Base-by-base conservation (phyloP, 1,140 invertebrate species). In the Megalopta genalis region DNA sequence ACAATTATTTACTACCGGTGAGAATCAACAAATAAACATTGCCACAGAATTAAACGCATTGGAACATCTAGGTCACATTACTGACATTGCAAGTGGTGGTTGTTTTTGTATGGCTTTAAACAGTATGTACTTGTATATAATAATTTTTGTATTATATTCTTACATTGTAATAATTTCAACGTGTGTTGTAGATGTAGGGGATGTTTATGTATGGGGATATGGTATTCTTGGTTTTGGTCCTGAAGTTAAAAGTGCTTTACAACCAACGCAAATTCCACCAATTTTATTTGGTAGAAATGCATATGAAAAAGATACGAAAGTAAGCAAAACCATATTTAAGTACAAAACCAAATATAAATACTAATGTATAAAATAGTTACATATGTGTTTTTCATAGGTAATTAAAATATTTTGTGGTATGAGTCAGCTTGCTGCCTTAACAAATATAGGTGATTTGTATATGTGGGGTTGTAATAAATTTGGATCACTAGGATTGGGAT, bases 161-260 rank as follows among this genome's bases (percentile, higher is more conserved):
- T 46, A 21, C 4, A 90, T 70, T 83, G 63, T 77, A 69, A 46
- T 57, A 66, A 70, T 52, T 71, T 71, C 6, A 49, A n/a, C 8
- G 8, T n/a, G 2, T 37, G 21, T 80, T 79, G 78, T 93, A 97
- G 97, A 97, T 82, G 90, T 94, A 82, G 97, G 97, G 14, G 93
- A 97, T 57, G 97, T 98, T 0, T 99, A 95, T 93, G 95, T 97
- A 1, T 99, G 98, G 98, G 98, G 98, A 14, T 98, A 95, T 92
- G 98, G 98, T 64, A 95, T 98, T 82, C 93, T 99, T 60, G 98
- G 98, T 0, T 94, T 96, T 62, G 98, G 98, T 0, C 98, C 98
- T 1, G 93, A 95, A 86, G 95, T 97, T 0, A 93, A 95, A 74
- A 94, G 94, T 76, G 92, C 95, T 9, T 82, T 89, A 8, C 92